Evolutionary conservation across 2,888 invertebrate species (phyloP).

Genomic region (Oegoconia quadripuncta): DNA sequence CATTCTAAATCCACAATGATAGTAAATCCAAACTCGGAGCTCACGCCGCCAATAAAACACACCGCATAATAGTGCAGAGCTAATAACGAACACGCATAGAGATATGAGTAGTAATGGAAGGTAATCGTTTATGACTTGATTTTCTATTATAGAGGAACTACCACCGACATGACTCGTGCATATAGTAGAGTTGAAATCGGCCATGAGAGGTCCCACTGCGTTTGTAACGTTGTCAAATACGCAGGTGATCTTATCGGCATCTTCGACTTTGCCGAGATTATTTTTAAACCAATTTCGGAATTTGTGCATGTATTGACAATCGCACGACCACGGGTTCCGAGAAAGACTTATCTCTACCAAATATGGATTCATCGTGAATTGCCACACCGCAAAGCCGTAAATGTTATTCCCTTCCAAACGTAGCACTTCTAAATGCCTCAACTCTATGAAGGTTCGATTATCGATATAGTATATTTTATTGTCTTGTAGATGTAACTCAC

Average conservation of each 20-base stretch:
- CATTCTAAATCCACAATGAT: slow-evolving; percentile 90
- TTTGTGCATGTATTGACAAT: slow-evolving; percentile 89
- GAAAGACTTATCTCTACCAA: slow-evolving; percentile 91
- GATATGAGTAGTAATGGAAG: slow-evolving; percentile 88
- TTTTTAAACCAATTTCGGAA: slow-evolving; percentile 89
- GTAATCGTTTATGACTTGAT: slow-evolving; percentile 89
- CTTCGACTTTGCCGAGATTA: slow-evolving; percentile 89
- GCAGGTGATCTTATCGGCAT: slow-evolving; percentile 87
- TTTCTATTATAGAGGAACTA: slow-evolving; percentile 85
- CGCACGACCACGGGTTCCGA: slow-evolving; percentile 94
- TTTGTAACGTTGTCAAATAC: slow-evolving; percentile 86
- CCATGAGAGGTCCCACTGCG: slow-evolving; percentile 83
- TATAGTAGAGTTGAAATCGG: slow-evolving; percentile 88
- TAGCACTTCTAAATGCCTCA: slow-evolving; percentile 90
- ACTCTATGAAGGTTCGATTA: slow-evolving; percentile 89
- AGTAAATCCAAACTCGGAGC: slow-evolving; percentile 91
- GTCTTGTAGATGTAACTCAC: slow-evolving; percentile 92
- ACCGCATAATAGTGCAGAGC: slow-evolving; percentile 87
- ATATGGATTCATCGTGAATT: slow-evolving; percentile 89
- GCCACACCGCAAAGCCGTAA: slow-evolving; percentile 91
- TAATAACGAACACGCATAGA: slow-evolving; percentile 86
- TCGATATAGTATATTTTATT: slow-evolving; percentile 90
- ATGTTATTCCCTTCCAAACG: slow-evolving; percentile 91
- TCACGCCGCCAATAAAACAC: slow-evolving; percentile 90
- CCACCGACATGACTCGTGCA: slow-evolving; percentile 87